These are phyloP conservation scores for Chondrosia reniformis DNA, from an alignment of 37 sponge, comb jelly and placozoan genomes.

Conservation along the genomic window DNA sequence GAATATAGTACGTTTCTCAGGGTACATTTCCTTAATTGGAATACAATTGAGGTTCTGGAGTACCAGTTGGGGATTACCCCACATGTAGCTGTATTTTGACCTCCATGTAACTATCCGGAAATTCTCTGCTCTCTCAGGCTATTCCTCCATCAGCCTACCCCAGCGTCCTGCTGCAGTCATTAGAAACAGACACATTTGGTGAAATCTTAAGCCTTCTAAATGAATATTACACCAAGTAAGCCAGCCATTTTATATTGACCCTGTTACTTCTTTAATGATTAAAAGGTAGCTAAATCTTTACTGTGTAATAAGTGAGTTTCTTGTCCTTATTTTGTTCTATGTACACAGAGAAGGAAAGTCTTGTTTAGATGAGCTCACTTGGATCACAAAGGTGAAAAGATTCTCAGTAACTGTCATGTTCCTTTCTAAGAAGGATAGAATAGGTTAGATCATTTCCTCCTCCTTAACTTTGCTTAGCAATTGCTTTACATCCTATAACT, in stretches of 20 bases:
- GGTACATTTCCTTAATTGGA: too few relatives aligned
- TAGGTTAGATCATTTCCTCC: conserved; percentile 25
- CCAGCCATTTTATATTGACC: background rate
- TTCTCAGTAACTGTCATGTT: conserved; percentile 95
- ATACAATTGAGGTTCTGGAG: too few relatives aligned
- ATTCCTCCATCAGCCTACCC: conserved; percentile 56
- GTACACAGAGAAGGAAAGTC: conserved; percentile 36
- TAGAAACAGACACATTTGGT: conserved; percentile 66
- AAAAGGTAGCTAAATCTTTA: too few relatives aligned
- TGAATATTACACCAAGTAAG: conserved; percentile 47
- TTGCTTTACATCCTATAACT: too few relatives aligned
- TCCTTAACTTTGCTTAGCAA: too few relatives aligned
- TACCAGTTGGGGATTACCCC: too few relatives aligned
- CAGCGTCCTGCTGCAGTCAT: conserved; percentile 57
- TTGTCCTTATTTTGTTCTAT: too few relatives aligned
- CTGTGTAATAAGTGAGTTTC: too few relatives aligned
- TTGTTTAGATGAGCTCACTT: conserved; percentile 63
- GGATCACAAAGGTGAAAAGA: conserved; percentile 71
- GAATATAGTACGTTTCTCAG: too few relatives aligned
- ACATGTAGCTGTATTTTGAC: too few relatives aligned
- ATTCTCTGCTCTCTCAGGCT: conserved; percentile 8
- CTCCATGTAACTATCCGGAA: background rate
- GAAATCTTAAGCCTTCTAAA: conserved; percentile 51
- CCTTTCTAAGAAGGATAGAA: conserved; percentile 63
- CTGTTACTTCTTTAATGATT: too few relatives aligned